Base-by-base conservation (phyloP, 2,797 vertebrate genomes). In the Rhinichthys osculus region DNA sequence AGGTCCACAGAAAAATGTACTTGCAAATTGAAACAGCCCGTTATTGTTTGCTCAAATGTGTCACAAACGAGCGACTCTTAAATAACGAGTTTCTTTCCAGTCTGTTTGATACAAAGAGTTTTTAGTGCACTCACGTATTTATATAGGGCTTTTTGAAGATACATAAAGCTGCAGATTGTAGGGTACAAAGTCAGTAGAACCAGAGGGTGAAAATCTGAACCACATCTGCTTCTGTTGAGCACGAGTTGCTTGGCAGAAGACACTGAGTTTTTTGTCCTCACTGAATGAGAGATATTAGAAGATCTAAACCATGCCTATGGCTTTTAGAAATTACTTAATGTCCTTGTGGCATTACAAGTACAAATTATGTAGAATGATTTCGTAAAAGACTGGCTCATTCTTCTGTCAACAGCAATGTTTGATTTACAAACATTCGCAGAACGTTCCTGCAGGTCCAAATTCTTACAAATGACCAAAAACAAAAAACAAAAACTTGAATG, bases 31-130 rank as follows among this genome's bases (percentile, higher is more conserved):
- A 71, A 85, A 71, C 70, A 85, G 78, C 23, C 69, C 11, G 17
- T 83, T 74, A 74, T 74, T 83, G 71, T 85, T 74, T 73, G 69
- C 80, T 81, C 70, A 74, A 74, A 59, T 57, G 71, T 78, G 83
- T 74, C 84, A 30, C 67, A 73, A 40, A 40, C 2, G 69, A 59
- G 54, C 33, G 4, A 72, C 21, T 64, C 23, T 66, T 81, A 59
- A 85, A 85, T 64, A 52, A 72, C 7, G 30, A 35, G 50, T 9
- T 50, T 70, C 79, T 69, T 67, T 69, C 64, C 59, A 64, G 57
- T 83, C 33, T 67, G 44, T 52, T 77, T 44, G 74, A 78, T 62
- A 47, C 76, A 85, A 78, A 27, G 76, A 71, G 44, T 38, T 40
- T 84, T 77, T 77, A 54, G 47, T 69, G 72, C 54, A 40, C 73